Conservation (phyloP, 2,113 vertebrate species). For the Prolemur simus region DNA sequence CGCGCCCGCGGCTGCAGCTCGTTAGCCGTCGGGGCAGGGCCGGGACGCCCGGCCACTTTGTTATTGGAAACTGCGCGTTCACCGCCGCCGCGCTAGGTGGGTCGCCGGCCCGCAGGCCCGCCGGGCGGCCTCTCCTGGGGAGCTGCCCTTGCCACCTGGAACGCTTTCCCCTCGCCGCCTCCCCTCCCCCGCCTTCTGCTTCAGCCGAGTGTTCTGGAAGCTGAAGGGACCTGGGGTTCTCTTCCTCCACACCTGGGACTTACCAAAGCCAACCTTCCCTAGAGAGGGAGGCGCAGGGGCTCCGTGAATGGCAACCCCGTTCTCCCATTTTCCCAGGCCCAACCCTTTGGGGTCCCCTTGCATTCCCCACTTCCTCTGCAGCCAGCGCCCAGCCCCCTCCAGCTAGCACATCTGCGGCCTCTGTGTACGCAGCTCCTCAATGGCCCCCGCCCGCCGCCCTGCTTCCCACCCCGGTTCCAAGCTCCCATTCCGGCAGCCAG, state of each 20-base stretch:
- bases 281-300: neutral
- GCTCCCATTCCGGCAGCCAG: neutral
- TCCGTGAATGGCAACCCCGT: rapidly evolving
- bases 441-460: neutral
- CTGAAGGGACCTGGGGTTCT: neutral
- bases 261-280: neutral
- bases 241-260: neutral
- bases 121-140: neutral
- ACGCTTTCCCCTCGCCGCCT: neutral
- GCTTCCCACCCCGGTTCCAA: neutral
- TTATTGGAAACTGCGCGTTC: conserved; percentile 19
- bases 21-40: neutral
- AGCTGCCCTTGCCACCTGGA: neutral
- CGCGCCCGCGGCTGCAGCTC: neutral
- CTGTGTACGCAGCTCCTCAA: neutral
- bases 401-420: neutral
- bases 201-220: neutral
- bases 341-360: neutral
- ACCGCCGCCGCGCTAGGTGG: neutral
- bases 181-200: neutral
- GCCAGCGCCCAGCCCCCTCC: no score
- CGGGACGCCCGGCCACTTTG: neutral
- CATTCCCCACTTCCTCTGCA: neutral
- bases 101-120: neutral
- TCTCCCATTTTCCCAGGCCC: neutral